These are phyloP conservation scores for Nephrotoma appendiculata DNA, from an alignment of 2,888 invertebrate genomes.

Conservation along the genomic window DNA sequence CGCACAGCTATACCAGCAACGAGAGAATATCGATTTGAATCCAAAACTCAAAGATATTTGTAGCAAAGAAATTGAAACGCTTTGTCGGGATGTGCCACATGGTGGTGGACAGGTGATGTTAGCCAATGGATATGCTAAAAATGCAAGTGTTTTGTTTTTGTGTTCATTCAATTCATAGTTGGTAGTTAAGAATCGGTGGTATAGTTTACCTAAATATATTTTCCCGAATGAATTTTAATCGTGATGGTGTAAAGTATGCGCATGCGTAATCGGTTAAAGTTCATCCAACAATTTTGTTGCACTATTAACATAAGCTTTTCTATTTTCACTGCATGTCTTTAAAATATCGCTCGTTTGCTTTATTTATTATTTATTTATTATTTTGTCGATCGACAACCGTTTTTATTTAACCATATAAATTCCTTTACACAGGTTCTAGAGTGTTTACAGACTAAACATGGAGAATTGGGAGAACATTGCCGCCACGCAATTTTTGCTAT, in stretches of 20 bases:
- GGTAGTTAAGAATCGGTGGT: background rate
- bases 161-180: background rate
- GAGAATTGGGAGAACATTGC: conserved; percentile 51
- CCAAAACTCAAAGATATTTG: conserved; percentile 74
- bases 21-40: conserved; percentile 77
- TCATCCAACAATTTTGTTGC: background rate
- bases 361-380: background rate
- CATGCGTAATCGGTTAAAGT: background rate
- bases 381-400: background rate
- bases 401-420: background rate
- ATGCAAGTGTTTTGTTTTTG: conserved; percentile 14
- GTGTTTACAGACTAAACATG: conserved; percentile 54
- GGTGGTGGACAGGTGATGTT: conserved; percentile 41
- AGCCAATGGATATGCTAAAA: conserved; percentile 29
- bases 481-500: conserved; percentile 71
- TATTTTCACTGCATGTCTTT: conserved; percentile 9
- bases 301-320: background rate
- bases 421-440: conserved; percentile 50
- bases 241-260: too few species aligned
- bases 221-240: background rate
- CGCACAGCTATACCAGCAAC: conserved; percentile 81
- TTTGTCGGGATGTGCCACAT: conserved; percentile 52
- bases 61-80: conserved; percentile 55
- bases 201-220: background rate
- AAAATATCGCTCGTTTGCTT: background rate